phyloP scores from a whole-genome alignment of 1,140 invertebrate genomes.

The Steinernema feltiae region DNA sequence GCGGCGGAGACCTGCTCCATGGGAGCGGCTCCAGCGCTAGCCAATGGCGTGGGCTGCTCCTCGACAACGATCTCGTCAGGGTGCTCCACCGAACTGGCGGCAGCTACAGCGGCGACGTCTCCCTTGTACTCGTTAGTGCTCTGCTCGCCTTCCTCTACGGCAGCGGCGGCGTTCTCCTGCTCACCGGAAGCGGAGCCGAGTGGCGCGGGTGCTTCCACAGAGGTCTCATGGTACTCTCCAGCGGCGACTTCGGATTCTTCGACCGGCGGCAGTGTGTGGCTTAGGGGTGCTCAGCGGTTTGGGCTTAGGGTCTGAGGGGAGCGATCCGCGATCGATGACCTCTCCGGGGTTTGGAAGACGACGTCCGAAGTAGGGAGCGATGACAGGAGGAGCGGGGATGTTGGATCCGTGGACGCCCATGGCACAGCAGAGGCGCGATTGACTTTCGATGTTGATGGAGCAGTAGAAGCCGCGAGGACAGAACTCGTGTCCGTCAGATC shows the following conservation, averaged over 20 bases:
- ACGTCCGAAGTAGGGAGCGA: conserved; percentile 50
- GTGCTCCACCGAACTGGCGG: neutral
- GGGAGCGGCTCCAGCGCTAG: neutral
- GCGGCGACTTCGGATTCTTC: neutral
- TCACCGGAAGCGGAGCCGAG: neutral
- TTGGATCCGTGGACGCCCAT: conserved; percentile 36
- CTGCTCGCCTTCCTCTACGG: neutral
- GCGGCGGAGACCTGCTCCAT: conserved; percentile 14
- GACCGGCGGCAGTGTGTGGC: neutral
- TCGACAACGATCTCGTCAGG: conserved; percentile 21
- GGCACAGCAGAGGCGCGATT: conserved; percentile 49
- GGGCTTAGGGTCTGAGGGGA: conserved; percentile 46
- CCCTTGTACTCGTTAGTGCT: neutral
- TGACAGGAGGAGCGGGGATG: conserved; percentile 39
- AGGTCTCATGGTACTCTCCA: neutral
- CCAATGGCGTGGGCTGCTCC: conserved; percentile 2
- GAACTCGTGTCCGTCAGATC: conserved; percentile 50
- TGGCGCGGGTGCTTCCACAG: neutral
- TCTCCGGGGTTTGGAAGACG: conserved; percentile 47
- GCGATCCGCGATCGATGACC: conserved; percentile 46
- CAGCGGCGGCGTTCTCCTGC: neutral
- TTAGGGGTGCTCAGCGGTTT: conserved; percentile 24
- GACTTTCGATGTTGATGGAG: conserved; percentile 44
- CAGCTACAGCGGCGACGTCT: neutral
- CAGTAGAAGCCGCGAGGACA: conserved; percentile 55